Evolutionary conservation across 64 coral and sea anemone genomes (phyloP), one percentile per base, ranked within the genome.

Genomic region (Stichodactyla mertensii): DNA sequence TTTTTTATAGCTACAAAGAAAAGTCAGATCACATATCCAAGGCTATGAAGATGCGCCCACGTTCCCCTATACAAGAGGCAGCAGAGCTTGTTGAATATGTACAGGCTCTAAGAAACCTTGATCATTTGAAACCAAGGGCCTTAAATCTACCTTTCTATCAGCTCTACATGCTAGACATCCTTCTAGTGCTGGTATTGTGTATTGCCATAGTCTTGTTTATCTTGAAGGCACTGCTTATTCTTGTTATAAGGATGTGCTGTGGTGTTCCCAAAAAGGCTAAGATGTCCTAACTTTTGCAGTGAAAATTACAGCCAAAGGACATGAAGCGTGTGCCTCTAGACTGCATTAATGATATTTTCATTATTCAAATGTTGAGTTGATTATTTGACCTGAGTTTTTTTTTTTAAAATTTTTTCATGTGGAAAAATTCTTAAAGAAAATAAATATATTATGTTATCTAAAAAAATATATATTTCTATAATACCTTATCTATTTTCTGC

Each of bases 61-160:
- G 85, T 45, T 18, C 89, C 18, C 89, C 89, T 2, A 57, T 86
- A 7, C 56, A 86, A 51, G 89, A 91, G 67, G 89, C 89, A 62
- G 89, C 89, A 77, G 89, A 91, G 18, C 61, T 85, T 52, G 52
- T 91, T 36, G 89, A 91, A 24, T 91, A 91, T 57, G 61, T 79
- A 7, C 84, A 69, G 16, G 89, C 89, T 67, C 57, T 80, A 22
- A 71, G 84, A 66, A 60, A 78, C 58, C 64, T 91, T 0, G 70
- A 64, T n/a, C 79, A 81, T 22, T 85, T 91, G 7, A 91, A 56
- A 59, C 84, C 89, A 15, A 62, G 54, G 12, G 84, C 71, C 20
- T 23, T 87, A 10, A 23, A 80, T 1, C 16, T 91, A 16, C 77
- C 89, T 8, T 86, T 91, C 62, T 91, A 91, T 79, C 57, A 91